phyloP scores from a whole-genome alignment of 2,113 vertebrate species.

The Calypte anna region DNA sequence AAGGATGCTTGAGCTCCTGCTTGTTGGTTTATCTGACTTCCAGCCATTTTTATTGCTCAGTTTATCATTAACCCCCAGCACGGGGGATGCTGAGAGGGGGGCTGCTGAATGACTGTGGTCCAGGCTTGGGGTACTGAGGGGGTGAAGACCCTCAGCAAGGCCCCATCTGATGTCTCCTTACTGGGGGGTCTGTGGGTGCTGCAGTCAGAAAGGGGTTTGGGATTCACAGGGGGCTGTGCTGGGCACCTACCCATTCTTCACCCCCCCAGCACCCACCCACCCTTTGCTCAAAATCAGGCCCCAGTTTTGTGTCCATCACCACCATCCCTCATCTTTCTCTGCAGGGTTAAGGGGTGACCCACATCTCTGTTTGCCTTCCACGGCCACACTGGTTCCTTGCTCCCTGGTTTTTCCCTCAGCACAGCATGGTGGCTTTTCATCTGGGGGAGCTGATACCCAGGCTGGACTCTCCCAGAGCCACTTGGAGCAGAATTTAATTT shows the following conservation, averaged over 20 bases:
- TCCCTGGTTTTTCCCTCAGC: not conserved
- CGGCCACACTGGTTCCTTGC: rapidly evolving
- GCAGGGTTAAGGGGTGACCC: not conserved
- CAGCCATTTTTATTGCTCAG: not conserved
- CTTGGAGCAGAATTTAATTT: not conserved
- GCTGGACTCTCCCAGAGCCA: not conserved
- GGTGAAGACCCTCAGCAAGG: rapidly evolving
- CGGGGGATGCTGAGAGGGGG: not conserved
- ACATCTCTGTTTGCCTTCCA: not conserved
- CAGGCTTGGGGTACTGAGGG: not conserved
- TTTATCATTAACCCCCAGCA: not conserved
- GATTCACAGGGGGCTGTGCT: not conserved
- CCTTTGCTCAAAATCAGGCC: not conserved
- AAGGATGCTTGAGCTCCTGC: not conserved
- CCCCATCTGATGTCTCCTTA: not conserved
- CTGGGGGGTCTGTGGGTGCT: not conserved
- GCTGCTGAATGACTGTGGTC: not conserved
- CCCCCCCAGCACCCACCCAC: too few relatives aligned
- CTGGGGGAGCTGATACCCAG: not conserved
- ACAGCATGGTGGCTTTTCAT: rapidly evolving
- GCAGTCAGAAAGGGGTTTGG: not conserved
- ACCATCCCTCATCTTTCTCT: not conserved
- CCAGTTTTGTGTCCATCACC: not conserved
- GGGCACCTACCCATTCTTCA: not conserved
- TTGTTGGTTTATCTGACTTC: not conserved